A percentile compares a stretch with the other conserved stretches of the same genome.
Evolutionary conservation across 1,140 invertebrate genomes (phyloP).

Genomic region (Sitodiplosis mosellana): DNA sequence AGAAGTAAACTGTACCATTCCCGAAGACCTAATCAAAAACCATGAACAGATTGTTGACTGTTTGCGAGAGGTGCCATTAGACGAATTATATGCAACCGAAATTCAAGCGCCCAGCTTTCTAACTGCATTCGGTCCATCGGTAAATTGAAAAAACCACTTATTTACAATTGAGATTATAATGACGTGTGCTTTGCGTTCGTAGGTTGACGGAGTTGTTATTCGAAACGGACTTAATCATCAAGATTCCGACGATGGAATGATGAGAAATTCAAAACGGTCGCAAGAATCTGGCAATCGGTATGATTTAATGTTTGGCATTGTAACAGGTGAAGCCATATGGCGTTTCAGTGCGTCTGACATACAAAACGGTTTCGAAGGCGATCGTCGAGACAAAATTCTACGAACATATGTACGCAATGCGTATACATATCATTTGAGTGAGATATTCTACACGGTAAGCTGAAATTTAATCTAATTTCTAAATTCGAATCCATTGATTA

Average conservation of each 20-base stretch:
- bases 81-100: slow-evolving; percentile 58
- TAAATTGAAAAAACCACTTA: slow-evolving; percentile 23
- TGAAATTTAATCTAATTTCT: background rate
- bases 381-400: slow-evolving; percentile 75
- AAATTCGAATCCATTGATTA: background rate
- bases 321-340: slow-evolving; percentile 67
- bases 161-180: background rate
- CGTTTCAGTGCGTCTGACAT: slow-evolving; percentile 68
- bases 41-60: slow-evolving; percentile 68
- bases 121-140: slow-evolving; percentile 66
- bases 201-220: slow-evolving; percentile 27
- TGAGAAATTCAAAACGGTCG: slow-evolving; percentile 21
- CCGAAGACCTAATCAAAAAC: slow-evolving; percentile 54
- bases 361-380: slow-evolving; percentile 71
- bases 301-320: slow-evolving; percentile 67
- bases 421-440: slow-evolving; percentile 84
- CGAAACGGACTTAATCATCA: slow-evolving; percentile 29
- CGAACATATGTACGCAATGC: slow-evolving; percentile 86
- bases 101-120: slow-evolving; percentile 67
- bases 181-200: slow-evolving; percentile 3
- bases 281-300: slow-evolving; percentile 29
- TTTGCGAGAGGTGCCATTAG: slow-evolving; percentile 52
- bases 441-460: slow-evolving; percentile 83
- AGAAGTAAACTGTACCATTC: slow-evolving; percentile 70
- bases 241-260: slow-evolving; percentile 38